These are phyloP conservation scores for Rhea pennata DNA, from an alignment of 2,113 vertebrate species.

Conservation along the genomic window DNA sequence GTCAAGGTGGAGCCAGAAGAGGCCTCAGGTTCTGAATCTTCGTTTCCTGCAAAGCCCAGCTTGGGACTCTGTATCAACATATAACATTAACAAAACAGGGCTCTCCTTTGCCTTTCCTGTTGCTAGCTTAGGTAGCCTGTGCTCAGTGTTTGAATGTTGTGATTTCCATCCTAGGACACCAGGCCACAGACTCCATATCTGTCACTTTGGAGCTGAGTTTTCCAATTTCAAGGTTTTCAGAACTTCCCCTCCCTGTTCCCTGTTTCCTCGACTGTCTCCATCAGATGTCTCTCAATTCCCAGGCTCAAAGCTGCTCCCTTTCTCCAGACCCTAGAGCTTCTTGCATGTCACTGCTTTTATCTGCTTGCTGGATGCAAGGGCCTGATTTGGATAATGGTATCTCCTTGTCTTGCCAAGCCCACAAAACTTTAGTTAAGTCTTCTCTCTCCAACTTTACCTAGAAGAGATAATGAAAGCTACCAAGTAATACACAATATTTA, in stretches of 20 bases:
- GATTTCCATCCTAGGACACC: too few relatives aligned
- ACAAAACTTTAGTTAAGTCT: not conserved
- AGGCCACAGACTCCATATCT: too few relatives aligned
- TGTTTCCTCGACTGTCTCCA: not conserved
- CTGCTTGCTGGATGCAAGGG: not conserved
- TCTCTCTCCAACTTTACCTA: not conserved
- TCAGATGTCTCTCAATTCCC: not conserved
- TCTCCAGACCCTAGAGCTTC: not conserved
- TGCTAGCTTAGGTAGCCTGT: too few relatives aligned
- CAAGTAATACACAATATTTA: not conserved
- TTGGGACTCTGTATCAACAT: not conserved
- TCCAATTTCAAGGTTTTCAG: not conserved
- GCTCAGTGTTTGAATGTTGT: too few relatives aligned
- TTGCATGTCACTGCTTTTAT: too few relatives aligned
- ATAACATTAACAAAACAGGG: not conserved
- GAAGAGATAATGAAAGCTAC: not conserved
- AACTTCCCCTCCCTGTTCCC: not conserved
- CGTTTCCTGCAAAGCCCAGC: fast-evolving
- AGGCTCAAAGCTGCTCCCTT: not conserved
- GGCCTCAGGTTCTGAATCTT: not conserved
- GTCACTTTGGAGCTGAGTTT: not conserved
- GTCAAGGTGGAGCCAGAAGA: fast-evolving
- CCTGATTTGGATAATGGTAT: not conserved
- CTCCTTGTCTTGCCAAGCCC: not conserved
- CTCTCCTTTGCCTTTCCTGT: not conserved